Conservation (phyloP, 2,113 vertebrate genomes). For the Beaufortia kweichowensis region DNA sequence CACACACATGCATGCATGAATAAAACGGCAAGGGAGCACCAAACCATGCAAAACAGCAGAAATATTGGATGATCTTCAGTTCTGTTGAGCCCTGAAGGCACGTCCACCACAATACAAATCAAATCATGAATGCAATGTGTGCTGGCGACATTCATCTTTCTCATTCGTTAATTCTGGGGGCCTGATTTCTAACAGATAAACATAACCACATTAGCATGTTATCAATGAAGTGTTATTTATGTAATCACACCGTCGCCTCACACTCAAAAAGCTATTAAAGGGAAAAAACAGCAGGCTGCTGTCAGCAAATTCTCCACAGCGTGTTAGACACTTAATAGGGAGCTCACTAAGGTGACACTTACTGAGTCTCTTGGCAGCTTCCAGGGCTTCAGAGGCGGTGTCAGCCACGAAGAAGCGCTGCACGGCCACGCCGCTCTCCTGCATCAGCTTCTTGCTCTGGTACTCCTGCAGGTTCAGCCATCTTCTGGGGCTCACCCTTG, state of each 20-base stretch:
- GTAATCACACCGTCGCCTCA: background rate
- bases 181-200: slow-evolving; percentile 9
- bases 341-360: slow-evolving; percentile 67
- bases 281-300: background rate
- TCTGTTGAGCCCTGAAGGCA: slow-evolving; percentile 11
- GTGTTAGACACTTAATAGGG: background rate
- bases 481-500: slow-evolving; percentile 81
- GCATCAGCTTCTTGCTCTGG: slow-evolving; percentile 99
- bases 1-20: background rate
- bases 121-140: slow-evolving; percentile 44
- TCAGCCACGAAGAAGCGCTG: slow-evolving; percentile 93
- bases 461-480: slow-evolving; percentile 98
- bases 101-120: slow-evolving; percentile 29
- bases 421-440: slow-evolving; percentile 89
- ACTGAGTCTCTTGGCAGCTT: slow-evolving; percentile 93
- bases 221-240: slow-evolving; percentile 34
- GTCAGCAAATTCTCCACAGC: background rate
- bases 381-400: slow-evolving; percentile 85
- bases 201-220: slow-evolving; percentile 18
- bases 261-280: slow-evolving; percentile 12
- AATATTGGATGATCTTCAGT: slow-evolving; percentile 54
- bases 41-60: slow-evolving; percentile 50
- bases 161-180: background rate
- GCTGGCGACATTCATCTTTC: no score
- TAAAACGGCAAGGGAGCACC: background rate